Conservation (phyloP, 2,888 invertebrate species). For the Drosophila anomelani region DNA sequence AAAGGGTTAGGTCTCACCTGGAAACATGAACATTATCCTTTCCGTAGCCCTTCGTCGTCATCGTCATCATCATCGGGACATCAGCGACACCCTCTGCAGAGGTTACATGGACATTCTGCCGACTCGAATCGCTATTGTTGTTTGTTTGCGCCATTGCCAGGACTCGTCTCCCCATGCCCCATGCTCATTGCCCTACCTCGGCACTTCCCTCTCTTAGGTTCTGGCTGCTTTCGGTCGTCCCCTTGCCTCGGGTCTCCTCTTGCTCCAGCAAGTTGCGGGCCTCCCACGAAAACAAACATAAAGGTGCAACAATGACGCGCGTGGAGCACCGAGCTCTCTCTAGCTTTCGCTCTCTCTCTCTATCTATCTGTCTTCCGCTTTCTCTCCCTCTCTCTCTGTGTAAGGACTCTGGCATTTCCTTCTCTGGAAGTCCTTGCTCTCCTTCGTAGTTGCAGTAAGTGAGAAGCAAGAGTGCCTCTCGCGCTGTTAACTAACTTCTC, state of each 20-base stretch:
- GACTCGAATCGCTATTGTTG: conserved; percentile 66
- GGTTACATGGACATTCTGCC: conserved; percentile 64
- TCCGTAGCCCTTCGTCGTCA: conserved; percentile 13
- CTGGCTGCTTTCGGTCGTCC: conserved; percentile 15
- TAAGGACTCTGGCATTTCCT: not conserved
- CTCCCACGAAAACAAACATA: conserved; percentile 81
- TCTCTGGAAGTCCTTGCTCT: conserved; percentile 3
- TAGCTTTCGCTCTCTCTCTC: not conserved
- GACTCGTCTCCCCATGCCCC: conserved; percentile 28
- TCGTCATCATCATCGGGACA: conserved; percentile 43
- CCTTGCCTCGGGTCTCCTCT: conserved; percentile 28
- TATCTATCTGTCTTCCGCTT: not conserved
- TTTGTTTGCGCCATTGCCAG: conserved; percentile 72
- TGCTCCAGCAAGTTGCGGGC: conserved; percentile 43
- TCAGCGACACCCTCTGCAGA: conserved; percentile 71
- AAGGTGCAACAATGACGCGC: conserved; percentile 81
- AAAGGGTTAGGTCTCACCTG: conserved; percentile 19
- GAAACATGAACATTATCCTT: conserved; percentile 20
- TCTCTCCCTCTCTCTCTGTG: conserved; percentile 4
- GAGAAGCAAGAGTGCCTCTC: conserved; percentile 2
- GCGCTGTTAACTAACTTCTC: conserved; percentile 43
- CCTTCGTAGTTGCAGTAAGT: conserved; percentile 3
- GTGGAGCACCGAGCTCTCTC: conserved; percentile 51
- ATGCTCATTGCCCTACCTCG: conserved; percentile 18
- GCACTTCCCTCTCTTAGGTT: conserved; percentile 12